phyloP scores from a whole-genome alignment of 2,797 vertebrate genomes.

The Sarcophilus harrisii region DNA sequence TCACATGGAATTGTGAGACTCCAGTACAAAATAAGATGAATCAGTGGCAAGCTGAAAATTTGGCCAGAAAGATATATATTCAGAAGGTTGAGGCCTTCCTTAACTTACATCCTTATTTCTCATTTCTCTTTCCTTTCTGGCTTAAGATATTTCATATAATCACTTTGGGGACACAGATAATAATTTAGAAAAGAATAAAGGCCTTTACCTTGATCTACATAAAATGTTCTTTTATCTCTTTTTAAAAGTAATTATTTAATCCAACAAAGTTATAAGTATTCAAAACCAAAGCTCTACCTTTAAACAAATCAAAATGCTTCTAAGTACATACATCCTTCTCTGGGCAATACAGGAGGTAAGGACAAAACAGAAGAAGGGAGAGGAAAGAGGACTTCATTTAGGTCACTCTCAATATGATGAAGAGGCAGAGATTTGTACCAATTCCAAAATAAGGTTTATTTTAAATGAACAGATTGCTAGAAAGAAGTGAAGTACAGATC shows the following conservation, averaged over 20 bases:
- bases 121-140: neutral
- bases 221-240: neutral
- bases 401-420: neutral
- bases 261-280: neutral
- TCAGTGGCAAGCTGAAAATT: neutral
- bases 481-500: neutral
- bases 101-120: neutral
- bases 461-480: neutral
- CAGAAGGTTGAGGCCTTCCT: neutral
- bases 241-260: neutral
- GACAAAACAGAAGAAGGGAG: neutral
- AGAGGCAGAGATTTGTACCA: neutral
- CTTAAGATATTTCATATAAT: neutral
- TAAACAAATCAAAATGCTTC: neutral
- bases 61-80: accelerated
- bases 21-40: neutral
- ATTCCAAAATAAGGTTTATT: neutral
- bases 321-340: neutral
- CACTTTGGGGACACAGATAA: accelerated
- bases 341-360: neutral
- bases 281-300: neutral
- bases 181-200: neutral
- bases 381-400: neutral
- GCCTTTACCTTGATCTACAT: neutral
- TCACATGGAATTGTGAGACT: neutral